These are phyloP conservation scores for Amphiprion ocellaris DNA, from an alignment of 2,113 vertebrate species.

Conservation along the genomic window DNA sequence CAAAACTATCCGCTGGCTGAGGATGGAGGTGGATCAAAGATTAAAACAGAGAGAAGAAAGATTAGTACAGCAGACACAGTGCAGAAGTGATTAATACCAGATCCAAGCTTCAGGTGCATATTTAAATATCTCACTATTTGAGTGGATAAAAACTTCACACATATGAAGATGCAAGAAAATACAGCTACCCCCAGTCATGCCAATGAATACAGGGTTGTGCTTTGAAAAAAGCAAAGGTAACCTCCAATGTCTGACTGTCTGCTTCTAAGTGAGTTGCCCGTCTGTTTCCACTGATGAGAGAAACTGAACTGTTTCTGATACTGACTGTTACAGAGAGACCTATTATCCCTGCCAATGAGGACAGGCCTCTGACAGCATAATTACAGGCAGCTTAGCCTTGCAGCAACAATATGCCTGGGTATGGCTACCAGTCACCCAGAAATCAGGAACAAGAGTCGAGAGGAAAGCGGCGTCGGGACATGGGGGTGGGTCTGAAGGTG, in stretches of 20 bases:
- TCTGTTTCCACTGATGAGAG: constrained; percentile 69
- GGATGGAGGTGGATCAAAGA: constrained; percentile 47
- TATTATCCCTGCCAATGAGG: constrained; percentile 82
- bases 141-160: not conserved
- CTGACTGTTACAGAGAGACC: constrained; percentile 78
- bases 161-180: not conserved
- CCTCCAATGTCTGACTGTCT: constrained; percentile 45
- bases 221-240: constrained; percentile 40
- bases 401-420: constrained; percentile 64
- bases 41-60: constrained; percentile 37
- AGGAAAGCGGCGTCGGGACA: constrained; percentile 51
- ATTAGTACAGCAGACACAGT: constrained; percentile 1
- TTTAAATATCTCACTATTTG: constrained; percentile 6
- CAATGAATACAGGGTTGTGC: constrained; percentile 4
- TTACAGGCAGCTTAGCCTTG: constrained; percentile 70
- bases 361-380: constrained; percentile 82
- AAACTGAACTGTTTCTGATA: constrained; percentile 72
- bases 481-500: constrained; percentile 70
- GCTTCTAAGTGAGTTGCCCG: constrained; percentile 57
- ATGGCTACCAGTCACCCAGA: constrained; percentile 61
- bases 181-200: not conserved
- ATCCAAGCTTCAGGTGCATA: constrained; percentile 1
- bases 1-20: constrained; percentile 48
- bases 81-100: constrained; percentile 7
- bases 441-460: constrained; percentile 53